Percentiles rank a stretch among this genome's conserved stretches.
Evolutionary conservation across 2,797 vertebrate species (phyloP).

Genomic region (Otus scops): DNA sequence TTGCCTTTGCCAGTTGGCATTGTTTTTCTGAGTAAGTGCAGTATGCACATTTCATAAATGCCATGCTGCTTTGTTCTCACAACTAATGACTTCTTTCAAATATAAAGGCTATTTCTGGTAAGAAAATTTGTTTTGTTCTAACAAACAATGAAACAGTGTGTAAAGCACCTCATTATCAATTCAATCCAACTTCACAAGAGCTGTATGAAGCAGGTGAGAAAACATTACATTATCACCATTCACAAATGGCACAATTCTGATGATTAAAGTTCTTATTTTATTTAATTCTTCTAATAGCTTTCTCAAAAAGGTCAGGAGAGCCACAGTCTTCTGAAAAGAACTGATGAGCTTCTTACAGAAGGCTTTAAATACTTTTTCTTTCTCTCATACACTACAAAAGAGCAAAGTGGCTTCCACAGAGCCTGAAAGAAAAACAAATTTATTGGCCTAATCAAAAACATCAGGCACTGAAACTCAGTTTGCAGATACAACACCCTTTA

Average conservation of each 20-base stretch:
- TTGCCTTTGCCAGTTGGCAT: background rate
- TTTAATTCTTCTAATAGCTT: conserved; percentile 15
- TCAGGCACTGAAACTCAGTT: background rate
- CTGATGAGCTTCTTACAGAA: background rate
- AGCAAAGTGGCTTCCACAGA: background rate
- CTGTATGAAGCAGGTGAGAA: background rate
- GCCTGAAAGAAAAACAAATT: background rate
- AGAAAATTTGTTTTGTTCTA: background rate
- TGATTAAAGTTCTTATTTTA: background rate
- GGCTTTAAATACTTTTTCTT: background rate
- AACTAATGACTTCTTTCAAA: background rate
- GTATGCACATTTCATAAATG: background rate
- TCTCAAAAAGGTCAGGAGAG: conserved; percentile 20
- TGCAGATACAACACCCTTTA: background rate
- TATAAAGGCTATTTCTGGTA: background rate
- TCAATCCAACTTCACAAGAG: background rate
- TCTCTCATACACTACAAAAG: background rate
- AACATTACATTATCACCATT: background rate
- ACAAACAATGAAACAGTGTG: background rate
- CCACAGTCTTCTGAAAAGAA: background rate
- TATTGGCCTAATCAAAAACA: background rate
- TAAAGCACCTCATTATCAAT: background rate
- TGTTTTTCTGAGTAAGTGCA: background rate
- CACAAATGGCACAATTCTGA: background rate
- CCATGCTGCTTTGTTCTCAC: background rate